A percentile compares a stretch with the other conserved stretches of the same genome.
phyloP scores from a whole-genome alignment of 2,888 invertebrate species.

The Vannuccia rotundouncinata region DNA sequence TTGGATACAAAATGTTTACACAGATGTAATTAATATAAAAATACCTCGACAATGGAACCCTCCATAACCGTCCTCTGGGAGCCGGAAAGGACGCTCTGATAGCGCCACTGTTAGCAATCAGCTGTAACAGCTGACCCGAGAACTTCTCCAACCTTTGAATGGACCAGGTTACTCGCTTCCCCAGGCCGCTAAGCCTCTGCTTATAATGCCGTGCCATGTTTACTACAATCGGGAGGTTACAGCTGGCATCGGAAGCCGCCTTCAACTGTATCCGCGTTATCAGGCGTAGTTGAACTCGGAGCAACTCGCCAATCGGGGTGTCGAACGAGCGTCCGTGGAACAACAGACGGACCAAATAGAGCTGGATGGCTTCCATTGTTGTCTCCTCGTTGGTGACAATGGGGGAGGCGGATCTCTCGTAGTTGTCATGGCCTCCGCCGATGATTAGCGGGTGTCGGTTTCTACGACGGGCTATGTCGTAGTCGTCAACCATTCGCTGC shows the following conservation, averaged over 20 bases:
- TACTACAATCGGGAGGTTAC: neutral
- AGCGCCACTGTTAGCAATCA: neutral
- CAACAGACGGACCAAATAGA: neutral
- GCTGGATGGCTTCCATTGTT: neutral
- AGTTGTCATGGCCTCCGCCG: neutral
- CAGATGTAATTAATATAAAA: too few species aligned
- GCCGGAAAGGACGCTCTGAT: neutral
- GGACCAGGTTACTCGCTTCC: neutral
- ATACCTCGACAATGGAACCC: conserved; percentile 1
- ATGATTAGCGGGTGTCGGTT: neutral
- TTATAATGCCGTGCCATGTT: neutral
- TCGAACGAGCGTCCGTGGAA: conserved; percentile 5
- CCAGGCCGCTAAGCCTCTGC: neutral
- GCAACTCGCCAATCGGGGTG: neutral
- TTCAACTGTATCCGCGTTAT: neutral
- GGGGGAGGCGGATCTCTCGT: neutral
- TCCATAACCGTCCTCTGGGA: neutral
- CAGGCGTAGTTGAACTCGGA: neutral
- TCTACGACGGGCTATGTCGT: neutral
- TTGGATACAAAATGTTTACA: too few species aligned
- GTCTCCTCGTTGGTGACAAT: neutral
- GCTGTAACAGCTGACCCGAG: neutral
- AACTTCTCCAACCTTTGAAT: neutral
- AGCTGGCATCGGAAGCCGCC: neutral
- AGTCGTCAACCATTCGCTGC: neutral